Base-by-base conservation (phyloP, 2,113 vertebrate genomes). In the Mus pahari region DNA sequence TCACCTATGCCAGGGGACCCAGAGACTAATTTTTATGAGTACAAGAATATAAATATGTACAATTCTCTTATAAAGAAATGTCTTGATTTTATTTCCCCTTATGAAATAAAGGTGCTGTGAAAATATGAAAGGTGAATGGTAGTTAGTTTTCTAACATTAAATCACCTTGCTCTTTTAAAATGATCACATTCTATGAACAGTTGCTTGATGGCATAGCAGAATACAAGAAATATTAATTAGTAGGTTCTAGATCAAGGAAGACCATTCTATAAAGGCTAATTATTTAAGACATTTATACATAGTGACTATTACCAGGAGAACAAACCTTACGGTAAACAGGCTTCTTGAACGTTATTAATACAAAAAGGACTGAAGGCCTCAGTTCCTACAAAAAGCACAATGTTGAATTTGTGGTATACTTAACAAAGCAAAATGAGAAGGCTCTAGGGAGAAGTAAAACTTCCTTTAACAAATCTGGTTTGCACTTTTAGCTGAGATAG, bases 181-280 rank as follows among this genome's bases (percentile, higher is more conserved):
- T 31, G 58, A 90, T 58, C 62, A 39, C 28, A 78, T 45, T 70
- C 74, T 90, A 24, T 64, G 48, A 93, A 82, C 13, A 86, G 26
- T 13, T 19, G 33, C 50, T 31, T 78, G 60, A 42, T 64, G 58
- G 70, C 78, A 24, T 5, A 92, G 24, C 10, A 48, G 75, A 90
- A 88, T 36, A 62, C 45, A 90, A 91, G 70, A 93, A 82, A 68
- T 22, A 88, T 24, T 86, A 62, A 79, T 86, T 33, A n/a, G 9
- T 75, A 55, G 86, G 87, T 89, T 84, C 64, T 6, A 14, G 39
- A 50, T n/a, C 79, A 58, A 95, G 96, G 94, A 39, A 71, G 94
- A 90, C 90, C 50, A 86, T 93, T 97, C 93, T 97, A 96, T 92
- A 97, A 94, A 97, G 98, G 98, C 96, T 95, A 97, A 98, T 93